Base-by-base conservation (phyloP, 2,888 invertebrate species). In the Nemurella pictetii region DNA sequence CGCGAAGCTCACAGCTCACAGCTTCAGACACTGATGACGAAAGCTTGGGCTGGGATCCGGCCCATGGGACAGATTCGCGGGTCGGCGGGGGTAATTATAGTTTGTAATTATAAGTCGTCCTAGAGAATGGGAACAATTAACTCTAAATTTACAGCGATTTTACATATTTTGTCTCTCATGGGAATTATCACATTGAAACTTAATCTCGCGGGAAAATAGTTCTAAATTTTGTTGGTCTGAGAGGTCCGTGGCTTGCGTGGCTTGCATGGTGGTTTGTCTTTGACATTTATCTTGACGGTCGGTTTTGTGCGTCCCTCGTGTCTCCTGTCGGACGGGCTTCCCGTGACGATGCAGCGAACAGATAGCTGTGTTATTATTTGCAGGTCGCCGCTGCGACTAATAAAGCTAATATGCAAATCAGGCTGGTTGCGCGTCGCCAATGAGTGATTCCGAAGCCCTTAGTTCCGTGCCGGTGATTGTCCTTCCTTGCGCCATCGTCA, bases 401-500 rank as follows among this genome's bases (percentile, higher is more conserved):
- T 82, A 82, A 82, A 82, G 82, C 82, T 82, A 82, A 82, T 82
- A 82, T 82, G 82, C 55, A 82, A 82, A 82, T 82, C 82, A 82
- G 82, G 55, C 72, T 82, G 72, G 72, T n/a, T 55, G 72, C 55
- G 72, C 55, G 55, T 72, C 82, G 55, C n/a, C 82, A 82, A 82
- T 82, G 82, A 82, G 78, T 78, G 78, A 30, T 29, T 78, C 78
- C 25, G 36, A 74, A 81, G 84, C 77, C 85, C 85, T 85, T 85
- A 85, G 85, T 85, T 85, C 85, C 85, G 55, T 84, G 80, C 84
- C 81, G 85, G n/a, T 84, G 85, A 35, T 30, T 85, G 85, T 85
- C 78, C 78, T 78, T 72, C 84, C 78, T 36, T 78, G 77, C 72
- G 73, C 73, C 78, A 28, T 28, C 55, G 27, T 27, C 82, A 82